Evolutionary conservation across 2,113 vertebrate species (phyloP), one percentile per base, ranked within the genome.

Genomic region (Sphaerodactylus townsendi): DNA sequence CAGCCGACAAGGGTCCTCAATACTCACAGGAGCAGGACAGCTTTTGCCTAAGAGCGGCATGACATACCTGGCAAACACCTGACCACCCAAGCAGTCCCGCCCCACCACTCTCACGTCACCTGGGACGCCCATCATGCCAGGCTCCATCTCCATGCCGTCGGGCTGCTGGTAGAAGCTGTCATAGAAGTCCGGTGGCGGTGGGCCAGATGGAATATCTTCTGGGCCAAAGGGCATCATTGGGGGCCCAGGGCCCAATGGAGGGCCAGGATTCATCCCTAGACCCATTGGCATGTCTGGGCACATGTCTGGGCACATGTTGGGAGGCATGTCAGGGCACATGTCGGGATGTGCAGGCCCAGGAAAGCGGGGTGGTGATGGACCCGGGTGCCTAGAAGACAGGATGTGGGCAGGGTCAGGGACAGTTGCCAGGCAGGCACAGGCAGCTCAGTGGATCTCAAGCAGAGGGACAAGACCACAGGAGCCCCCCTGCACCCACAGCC

Each of bases 121-220:
- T n/a, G n/a, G n/a, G n/a, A 28, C 0, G 0, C 7, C 37, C 30
- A 94, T 69, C 76, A 95, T 90, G 1, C 94, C 89, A 0, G 90
- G 93, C 13, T 98, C 97, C 94, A 97, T 97, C 19, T 96, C 94
- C 93, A 97, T 88, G 15, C 93, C 93, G 21, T 98, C 97, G 64
- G 96, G 97, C 66, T 97, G 97, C 28, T 95, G 96, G 94, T 97
- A 99, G 92, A 98, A 98, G 84, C 95, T 96, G 17, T 98, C 97
- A n/a, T 97, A 98, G 90, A 97, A 99, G 79, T 96, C 97, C 65
- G 93, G 97, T 1, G 94, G 92, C 1, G 96, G 94, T 0, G 95
- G 96, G 1, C 95, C 96, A 0, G 97, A 96, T 0, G 96, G 95
- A 94, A 97, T 96, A 89, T 98, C 97, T 5, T 96, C 97, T 0